A percentile compares a stretch with the other conserved stretches of the same genome.
phyloP scores from a whole-genome alignment of 2,113 vertebrate species.

The Leucopsar rothschildi region DNA sequence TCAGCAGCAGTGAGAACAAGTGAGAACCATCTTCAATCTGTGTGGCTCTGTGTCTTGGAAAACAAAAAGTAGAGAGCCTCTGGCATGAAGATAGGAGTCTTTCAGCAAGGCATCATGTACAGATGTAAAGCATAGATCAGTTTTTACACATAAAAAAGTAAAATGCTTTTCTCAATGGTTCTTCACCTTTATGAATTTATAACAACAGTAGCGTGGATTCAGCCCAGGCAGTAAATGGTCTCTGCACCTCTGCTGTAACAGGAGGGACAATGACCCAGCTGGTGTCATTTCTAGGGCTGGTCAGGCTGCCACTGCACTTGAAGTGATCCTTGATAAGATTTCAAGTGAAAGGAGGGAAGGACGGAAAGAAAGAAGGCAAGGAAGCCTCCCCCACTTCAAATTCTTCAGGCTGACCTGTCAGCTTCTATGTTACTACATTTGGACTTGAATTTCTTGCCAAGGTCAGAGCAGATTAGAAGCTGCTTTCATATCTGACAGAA shows the following conservation, averaged over 20 bases:
- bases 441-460: constrained; percentile 62
- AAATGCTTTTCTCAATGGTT: neutral
- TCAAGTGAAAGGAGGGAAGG: neutral
- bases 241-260: neutral
- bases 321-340: constrained; percentile 37
- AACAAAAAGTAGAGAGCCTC: neutral
- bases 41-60: neutral
- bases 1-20: neutral
- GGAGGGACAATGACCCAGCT: neutral
- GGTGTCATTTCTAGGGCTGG: neutral
- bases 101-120: neutral
- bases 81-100: neutral
- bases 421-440: constrained; percentile 61
- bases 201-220: rapidly evolving
- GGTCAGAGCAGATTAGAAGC: constrained; percentile 59
- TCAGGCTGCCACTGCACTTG: neutral
- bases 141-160: neutral
- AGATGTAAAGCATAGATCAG: neutral
- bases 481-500: constrained; percentile 45
- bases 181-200: neutral
- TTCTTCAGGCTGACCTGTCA: constrained; percentile 60
- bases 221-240: neutral
- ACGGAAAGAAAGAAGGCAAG: neutral
- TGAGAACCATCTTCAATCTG: neutral
- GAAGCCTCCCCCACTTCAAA: constrained; percentile 29